A percentile compares a stretch with the other conserved stretches of the same genome.
These are phyloP conservation scores for Oreochromis tanganicae DNA, from an alignment of 2,113 vertebrate genomes.

Conservation along the genomic window DNA sequence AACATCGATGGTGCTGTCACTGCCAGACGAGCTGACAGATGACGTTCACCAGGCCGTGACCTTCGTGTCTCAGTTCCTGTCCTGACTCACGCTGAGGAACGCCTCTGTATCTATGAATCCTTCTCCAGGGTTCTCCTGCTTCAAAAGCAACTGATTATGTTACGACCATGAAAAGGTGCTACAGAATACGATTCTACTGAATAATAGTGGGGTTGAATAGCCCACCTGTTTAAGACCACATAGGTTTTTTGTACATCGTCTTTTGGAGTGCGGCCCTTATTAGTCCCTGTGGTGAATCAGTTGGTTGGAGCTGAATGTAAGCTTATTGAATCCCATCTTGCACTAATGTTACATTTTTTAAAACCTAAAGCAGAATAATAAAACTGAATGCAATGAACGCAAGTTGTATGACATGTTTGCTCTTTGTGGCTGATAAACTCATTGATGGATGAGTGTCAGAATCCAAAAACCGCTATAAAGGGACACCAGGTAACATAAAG, in stretches of 20 bases:
- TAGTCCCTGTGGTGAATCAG: neutral
- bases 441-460: neutral
- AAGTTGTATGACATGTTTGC: neutral
- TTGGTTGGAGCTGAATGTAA: slow-evolving; percentile 26
- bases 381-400: slow-evolving; percentile 16
- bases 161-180: slow-evolving; percentile 49
- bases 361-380: slow-evolving; percentile 28
- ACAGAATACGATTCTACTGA: neutral
- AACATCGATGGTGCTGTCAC: slow-evolving; percentile 54
- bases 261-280: neutral
- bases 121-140: neutral
- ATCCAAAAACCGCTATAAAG: neutral
- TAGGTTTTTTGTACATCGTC: slow-evolving; percentile 12
- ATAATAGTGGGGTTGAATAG: neutral
- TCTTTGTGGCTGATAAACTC: neutral
- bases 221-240: neutral
- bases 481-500: neutral
- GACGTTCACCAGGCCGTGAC: slow-evolving; percentile 64
- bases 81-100: slow-evolving; percentile 1
- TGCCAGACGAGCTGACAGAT: slow-evolving; percentile 70
- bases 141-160: slow-evolving; percentile 7
- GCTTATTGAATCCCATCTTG: slow-evolving; percentile 7
- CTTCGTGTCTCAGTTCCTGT: slow-evolving; percentile 66
- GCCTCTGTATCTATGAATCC: neutral
- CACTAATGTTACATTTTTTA: slow-evolving; percentile 40